A percentile compares a stretch with the other conserved stretches of the same genome.
These are phyloP conservation scores for Spilosoma lubricipeda DNA, from an alignment of 2,888 invertebrate genomes.

Conservation along the genomic window DNA sequence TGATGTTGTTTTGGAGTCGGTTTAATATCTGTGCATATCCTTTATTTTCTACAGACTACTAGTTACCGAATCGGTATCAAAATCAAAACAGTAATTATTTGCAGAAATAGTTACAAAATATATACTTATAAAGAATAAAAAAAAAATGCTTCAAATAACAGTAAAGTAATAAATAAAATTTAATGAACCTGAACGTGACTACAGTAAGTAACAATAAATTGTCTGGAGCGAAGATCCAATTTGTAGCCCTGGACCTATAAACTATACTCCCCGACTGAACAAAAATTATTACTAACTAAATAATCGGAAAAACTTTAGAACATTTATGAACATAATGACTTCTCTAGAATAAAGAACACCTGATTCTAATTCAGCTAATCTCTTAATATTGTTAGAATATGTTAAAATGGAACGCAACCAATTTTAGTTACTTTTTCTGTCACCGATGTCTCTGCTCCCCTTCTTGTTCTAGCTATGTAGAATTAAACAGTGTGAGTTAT, in stretches of 20 bases:
- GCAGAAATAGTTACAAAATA: background rate
- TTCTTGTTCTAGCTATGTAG: too few species aligned
- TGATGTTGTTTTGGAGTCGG: too few species aligned
- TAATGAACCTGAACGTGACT: conserved; percentile 2
- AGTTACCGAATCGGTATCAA: too few species aligned
- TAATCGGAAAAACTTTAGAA: background rate
- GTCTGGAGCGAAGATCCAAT: background rate
- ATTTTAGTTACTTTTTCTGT: too few species aligned
- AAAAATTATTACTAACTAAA: background rate
- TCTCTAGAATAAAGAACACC: background rate
- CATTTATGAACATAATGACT: background rate
- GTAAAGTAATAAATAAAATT: conserved; percentile 1
- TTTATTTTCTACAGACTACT: too few species aligned
- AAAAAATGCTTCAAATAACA: background rate
- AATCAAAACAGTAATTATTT: background rate
- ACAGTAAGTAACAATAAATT: conserved; percentile 1
- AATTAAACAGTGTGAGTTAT: too few species aligned
- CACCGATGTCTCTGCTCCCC: too few species aligned
- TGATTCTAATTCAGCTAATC: too few species aligned
- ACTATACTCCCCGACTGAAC: background rate
- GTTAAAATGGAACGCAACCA: too few species aligned
- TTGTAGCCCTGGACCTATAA: background rate
- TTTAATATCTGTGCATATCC: too few species aligned
- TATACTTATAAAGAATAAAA: background rate
- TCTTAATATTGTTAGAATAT: too few species aligned